Evolutionary conservation across 2,888 invertebrate species (phyloP).

Genomic region (Ectemnius cavifrons): DNA sequence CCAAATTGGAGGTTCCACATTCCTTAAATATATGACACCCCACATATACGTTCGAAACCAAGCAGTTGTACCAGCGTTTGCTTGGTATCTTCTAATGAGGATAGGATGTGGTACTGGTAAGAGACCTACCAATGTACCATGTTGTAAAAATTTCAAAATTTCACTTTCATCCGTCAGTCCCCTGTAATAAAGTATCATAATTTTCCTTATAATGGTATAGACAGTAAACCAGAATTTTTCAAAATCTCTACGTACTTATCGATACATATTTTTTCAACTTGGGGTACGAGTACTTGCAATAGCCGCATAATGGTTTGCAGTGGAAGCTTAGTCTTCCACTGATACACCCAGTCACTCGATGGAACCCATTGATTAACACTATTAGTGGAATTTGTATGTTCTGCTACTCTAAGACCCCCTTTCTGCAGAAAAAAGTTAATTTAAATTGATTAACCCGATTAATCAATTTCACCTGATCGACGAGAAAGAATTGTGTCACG

Average conservation of each 20-base stretch:
- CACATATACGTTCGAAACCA: constrained; percentile 99
- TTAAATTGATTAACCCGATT: constrained; percentile 15
- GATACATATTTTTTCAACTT: constrained; percentile 99
- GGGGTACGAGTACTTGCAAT: constrained; percentile 98
- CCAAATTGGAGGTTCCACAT: constrained; percentile 99
- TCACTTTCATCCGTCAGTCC: constrained; percentile 99
- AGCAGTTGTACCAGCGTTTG: constrained; percentile 98
- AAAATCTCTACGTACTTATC: constrained; percentile 78
- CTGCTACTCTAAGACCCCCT: constrained; percentile 82
- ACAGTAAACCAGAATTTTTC: background rate
- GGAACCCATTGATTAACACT: constrained; percentile 87
- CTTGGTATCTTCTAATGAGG: constrained; percentile 98
- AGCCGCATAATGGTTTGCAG: constrained; percentile 99
- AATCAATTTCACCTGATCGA: background rate
- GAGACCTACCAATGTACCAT: constrained; percentile 97
- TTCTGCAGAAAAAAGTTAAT: constrained; percentile 76
- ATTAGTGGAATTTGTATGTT: constrained; percentile 67
- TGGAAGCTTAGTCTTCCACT: constrained; percentile 98
- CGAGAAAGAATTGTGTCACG: background rate
- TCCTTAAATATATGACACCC: constrained; percentile 99
- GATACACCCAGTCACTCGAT: constrained; percentile 96
- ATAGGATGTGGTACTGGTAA: constrained; percentile 99
- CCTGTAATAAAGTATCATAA: constrained; percentile 79
- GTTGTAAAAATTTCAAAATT: constrained; percentile 98
- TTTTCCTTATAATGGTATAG: constrained; percentile 14